phyloP scores from a whole-genome alignment of 2,113 vertebrate species.

The Condylura cristata region DNA sequence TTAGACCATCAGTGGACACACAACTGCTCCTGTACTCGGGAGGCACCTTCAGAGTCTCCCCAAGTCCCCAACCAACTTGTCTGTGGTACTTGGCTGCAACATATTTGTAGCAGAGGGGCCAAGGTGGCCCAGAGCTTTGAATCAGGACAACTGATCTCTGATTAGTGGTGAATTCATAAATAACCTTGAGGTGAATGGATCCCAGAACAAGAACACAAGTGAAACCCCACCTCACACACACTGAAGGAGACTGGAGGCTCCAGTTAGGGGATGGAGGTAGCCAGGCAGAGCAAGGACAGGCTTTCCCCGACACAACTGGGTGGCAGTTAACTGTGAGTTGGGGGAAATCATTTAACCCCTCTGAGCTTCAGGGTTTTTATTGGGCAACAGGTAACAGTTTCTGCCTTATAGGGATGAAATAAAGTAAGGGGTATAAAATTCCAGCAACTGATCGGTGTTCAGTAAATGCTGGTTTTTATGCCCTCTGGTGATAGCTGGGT shows the following conservation, averaged over 20 bases:
- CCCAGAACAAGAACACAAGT: too few relatives aligned
- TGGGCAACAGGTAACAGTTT: too few relatives aligned
- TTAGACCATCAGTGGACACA: not conserved
- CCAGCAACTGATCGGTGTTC: not conserved
- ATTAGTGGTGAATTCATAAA: slow-evolving; percentile 8
- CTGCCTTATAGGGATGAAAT: not conserved
- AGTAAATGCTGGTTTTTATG: not conserved
- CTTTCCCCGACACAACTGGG: too few relatives aligned
- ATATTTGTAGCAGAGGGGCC: not conserved
- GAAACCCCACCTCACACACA: too few relatives aligned
- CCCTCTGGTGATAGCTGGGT: not conserved
- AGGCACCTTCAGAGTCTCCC: not conserved
- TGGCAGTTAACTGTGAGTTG: not conserved
- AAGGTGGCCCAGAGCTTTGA: not conserved
- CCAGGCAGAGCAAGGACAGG: not conserved
- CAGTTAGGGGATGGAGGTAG: not conserved
- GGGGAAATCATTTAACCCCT: too few relatives aligned
- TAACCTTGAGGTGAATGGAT: not conserved
- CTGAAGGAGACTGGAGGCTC: too few relatives aligned
- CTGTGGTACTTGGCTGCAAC: too few relatives aligned
- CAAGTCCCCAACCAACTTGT: not conserved
- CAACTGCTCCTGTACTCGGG: not conserved
- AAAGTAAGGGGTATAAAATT: not conserved
- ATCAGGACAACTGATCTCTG: not conserved
- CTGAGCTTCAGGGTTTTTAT: too few relatives aligned